phyloP scores from a whole-genome alignment of 2,113 vertebrate species.

The Neodontobutis hainanensis region DNA sequence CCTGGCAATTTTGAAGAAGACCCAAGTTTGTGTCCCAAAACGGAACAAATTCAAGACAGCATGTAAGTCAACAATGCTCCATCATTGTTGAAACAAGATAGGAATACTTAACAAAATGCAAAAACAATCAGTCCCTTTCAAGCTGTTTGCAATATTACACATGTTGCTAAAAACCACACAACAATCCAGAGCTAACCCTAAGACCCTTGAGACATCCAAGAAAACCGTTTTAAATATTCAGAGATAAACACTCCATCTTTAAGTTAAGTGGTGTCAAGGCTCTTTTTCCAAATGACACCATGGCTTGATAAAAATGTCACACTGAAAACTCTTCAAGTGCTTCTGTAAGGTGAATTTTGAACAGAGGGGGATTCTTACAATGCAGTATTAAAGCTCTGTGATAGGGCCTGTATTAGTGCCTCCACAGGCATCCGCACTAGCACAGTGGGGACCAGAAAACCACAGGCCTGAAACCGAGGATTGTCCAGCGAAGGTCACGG shows the following conservation, averaged over 20 bases:
- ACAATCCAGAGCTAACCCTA: too few species aligned
- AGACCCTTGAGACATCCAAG: too few species aligned
- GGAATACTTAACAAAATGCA: too few species aligned
- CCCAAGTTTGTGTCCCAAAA: too few species aligned
- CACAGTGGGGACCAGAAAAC: conserved; percentile 61
- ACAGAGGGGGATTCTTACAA: conserved; percentile 29
- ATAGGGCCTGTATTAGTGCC: conserved; percentile 56
- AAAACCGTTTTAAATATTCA: too few species aligned
- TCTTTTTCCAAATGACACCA: conserved; percentile 3
- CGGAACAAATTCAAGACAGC: too few species aligned
- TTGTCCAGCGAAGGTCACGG: conserved; percentile 66
- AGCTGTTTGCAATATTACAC: too few species aligned
- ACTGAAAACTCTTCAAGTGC: conserved; percentile 20
- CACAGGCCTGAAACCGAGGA: conserved; percentile 56
- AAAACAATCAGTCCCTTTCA: too few species aligned
- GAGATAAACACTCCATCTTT: not conserved
- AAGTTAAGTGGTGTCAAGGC: conserved; percentile 22
- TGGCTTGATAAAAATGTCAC: conserved; percentile 12
- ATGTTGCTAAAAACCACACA: too few species aligned
- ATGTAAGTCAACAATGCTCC: too few species aligned
- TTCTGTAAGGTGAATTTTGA: conserved; percentile 51
- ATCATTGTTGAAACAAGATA: too few species aligned
- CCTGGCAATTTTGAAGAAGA: too few species aligned
- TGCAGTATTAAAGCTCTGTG: conserved; percentile 40
- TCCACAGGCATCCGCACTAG: conserved; percentile 58